Percentiles rank a stretch among this genome's conserved stretches.
Evolutionary conservation across 2,113 vertebrate genomes (phyloP).

Genomic region (Bolborhynchus lineola): DNA sequence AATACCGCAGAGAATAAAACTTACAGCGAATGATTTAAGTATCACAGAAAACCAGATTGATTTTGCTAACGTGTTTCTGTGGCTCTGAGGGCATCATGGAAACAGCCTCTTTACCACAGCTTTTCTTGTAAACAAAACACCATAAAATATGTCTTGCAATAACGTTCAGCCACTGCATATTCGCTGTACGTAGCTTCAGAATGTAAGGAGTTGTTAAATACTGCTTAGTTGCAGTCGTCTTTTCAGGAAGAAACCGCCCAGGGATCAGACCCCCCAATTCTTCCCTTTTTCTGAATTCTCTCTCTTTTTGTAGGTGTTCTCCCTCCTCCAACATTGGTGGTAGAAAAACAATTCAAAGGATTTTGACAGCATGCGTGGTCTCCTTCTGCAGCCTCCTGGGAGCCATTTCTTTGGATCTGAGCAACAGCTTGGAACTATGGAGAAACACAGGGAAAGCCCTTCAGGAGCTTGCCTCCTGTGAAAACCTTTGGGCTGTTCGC

Average conservation of each 20-base stretch:
- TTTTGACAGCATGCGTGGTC: constrained; percentile 75
- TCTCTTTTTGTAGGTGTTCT: constrained; percentile 20
- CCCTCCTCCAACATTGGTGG: constrained; percentile 27
- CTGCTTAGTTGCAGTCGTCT: not conserved
- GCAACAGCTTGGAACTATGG: constrained; percentile 69
- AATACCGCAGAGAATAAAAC: not conserved
- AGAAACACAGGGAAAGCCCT: constrained; percentile 70
- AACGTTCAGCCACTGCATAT: not conserved
- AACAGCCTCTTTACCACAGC: not conserved
- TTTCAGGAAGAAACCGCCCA: not conserved
- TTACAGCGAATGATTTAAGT: not conserved
- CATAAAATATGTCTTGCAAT: not conserved
- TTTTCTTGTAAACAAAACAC: not conserved
- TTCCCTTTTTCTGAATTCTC: no score
- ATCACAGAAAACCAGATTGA: not conserved
- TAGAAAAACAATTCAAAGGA: constrained; percentile 73
- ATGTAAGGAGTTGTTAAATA: not conserved
- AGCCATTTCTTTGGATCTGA: constrained; percentile 77
- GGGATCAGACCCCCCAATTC: not conserved
- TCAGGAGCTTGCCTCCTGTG: constrained; percentile 74
- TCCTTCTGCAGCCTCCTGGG: constrained; percentile 81
- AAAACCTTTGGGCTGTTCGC: constrained; percentile 51
- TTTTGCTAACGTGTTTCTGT: not conserved
- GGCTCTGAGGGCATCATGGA: not conserved
- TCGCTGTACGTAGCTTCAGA: not conserved